These are phyloP conservation scores for Hirtodrosophila cameraria DNA, from an alignment of 2,888 invertebrate species.

Conservation along the genomic window DNA sequence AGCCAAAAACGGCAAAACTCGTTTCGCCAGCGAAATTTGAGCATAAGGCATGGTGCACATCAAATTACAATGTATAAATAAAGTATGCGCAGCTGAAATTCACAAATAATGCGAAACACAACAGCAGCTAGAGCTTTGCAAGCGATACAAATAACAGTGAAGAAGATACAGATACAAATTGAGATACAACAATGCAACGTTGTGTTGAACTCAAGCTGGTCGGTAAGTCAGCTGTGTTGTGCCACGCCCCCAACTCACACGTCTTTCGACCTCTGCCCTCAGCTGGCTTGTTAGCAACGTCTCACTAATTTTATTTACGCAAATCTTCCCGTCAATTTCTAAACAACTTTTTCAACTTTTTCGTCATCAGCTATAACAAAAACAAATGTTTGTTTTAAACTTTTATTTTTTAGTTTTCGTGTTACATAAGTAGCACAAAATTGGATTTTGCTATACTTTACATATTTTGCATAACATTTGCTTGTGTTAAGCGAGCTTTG, in stretches of 20 bases:
- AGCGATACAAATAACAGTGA: not conserved
- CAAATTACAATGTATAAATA: constrained; percentile 57
- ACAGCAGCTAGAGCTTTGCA: constrained; percentile 11
- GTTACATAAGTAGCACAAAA: constrained; percentile 59
- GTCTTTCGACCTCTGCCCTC: constrained; percentile 23
- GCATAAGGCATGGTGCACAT: constrained; percentile 57
- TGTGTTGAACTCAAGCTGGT: constrained; percentile 2
- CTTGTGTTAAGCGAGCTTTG: constrained; percentile 49
- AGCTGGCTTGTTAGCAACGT: constrained; percentile 57
- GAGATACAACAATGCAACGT: constrained; percentile 1
- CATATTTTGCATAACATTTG: constrained; percentile 56
- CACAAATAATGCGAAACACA: constrained; percentile 36
- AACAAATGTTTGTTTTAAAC: constrained; percentile 40
- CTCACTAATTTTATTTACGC: constrained; percentile 64
- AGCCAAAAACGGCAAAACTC: constrained; percentile 45
- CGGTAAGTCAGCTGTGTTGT: constrained; percentile 9
- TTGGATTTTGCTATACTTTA: constrained; percentile 28
- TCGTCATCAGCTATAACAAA: constrained; percentile 34
- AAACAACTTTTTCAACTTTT: constrained; percentile 60
- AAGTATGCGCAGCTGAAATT: constrained; percentile 61
- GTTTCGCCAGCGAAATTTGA: constrained; percentile 64
- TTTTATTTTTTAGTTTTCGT: constrained; percentile 20
- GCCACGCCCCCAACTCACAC: constrained; percentile 9
- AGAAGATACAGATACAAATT: constrained; percentile 13
- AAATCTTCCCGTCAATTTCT: constrained; percentile 64